phyloP scores from a whole-genome alignment of 2,113 vertebrate genomes.

The Microtus oregoni region DNA sequence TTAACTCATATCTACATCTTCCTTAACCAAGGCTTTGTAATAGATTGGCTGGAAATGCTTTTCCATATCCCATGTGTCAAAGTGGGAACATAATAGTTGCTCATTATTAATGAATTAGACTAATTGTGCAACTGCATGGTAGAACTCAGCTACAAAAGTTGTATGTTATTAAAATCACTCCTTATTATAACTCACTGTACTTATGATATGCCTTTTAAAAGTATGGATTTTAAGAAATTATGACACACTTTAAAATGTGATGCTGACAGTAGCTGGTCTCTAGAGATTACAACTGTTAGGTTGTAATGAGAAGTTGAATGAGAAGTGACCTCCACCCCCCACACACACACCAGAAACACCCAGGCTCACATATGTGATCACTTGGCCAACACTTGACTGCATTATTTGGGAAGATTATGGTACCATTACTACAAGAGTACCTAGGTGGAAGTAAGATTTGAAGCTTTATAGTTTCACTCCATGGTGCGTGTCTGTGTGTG shows the following conservation, averaged over 20 bases:
- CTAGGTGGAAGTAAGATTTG: background rate
- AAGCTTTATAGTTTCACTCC: too few species aligned
- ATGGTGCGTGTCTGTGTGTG: background rate
- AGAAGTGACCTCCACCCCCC: background rate
- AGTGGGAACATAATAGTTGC: background rate
- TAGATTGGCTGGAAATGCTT: background rate
- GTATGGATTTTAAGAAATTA: background rate
- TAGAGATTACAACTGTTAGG: background rate
- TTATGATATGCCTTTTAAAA: background rate
- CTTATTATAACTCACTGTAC: slow-evolving; percentile 20
- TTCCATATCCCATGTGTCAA: slow-evolving; percentile 40
- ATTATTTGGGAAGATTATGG: too few species aligned
- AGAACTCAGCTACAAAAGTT: background rate
- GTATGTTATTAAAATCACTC: background rate
- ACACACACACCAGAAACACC: background rate
- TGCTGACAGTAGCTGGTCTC: background rate
- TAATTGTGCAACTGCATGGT: background rate
- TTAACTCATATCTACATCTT: slow-evolving; percentile 43
- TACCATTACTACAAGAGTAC: too few species aligned
- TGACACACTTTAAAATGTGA: background rate
- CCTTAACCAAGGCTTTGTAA: slow-evolving; percentile 27
- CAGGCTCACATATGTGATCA: background rate
- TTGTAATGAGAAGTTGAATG: background rate
- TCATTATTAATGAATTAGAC: slow-evolving; percentile 46
- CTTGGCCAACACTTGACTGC: too few species aligned